Percentiles rank a stretch among this genome's conserved stretches.
These are phyloP conservation scores for Anisognathus igniventris DNA, from an alignment of 2,797 vertebrate genomes.

Conservation along the genomic window DNA sequence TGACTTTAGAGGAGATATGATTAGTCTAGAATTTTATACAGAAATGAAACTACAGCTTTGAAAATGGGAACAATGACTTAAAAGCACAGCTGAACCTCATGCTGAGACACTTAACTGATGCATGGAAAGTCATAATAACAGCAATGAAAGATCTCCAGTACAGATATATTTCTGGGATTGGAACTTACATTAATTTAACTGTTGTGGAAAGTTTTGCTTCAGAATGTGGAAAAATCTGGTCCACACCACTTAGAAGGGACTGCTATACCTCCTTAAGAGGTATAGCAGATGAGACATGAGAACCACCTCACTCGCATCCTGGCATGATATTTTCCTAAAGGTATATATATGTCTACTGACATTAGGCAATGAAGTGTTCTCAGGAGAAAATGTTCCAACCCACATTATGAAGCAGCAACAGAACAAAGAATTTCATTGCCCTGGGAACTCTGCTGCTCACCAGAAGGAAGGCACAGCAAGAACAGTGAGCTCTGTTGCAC, in stretches of 20 bases:
- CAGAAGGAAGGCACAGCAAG: background rate
- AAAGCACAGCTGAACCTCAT: background rate
- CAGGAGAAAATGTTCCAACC: background rate
- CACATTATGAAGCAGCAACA: background rate
- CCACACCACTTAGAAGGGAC: background rate
- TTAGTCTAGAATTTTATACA: background rate
- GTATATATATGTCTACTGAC: background rate
- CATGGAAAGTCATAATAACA: background rate
- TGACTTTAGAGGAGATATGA: background rate
- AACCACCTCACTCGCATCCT: background rate
- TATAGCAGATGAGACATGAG: background rate
- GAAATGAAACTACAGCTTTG: slow-evolving; percentile 16
- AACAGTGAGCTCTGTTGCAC: background rate
- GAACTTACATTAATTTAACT: background rate
- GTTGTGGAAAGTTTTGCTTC: background rate
- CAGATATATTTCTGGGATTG: background rate
- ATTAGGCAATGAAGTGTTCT: background rate
- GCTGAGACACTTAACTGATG: background rate
- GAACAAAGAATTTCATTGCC: background rate
- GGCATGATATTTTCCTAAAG: background rate
- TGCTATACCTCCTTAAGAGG: background rate
- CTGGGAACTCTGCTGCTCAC: background rate
- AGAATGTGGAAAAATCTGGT: background rate
- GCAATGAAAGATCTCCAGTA: background rate
- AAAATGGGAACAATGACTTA: slow-evolving; percentile 15